Evolutionary conservation across 2,888 invertebrate genomes (phyloP), one percentile per base, ranked within the genome.

Genomic region (Leptura quadrifasciata): DNA sequence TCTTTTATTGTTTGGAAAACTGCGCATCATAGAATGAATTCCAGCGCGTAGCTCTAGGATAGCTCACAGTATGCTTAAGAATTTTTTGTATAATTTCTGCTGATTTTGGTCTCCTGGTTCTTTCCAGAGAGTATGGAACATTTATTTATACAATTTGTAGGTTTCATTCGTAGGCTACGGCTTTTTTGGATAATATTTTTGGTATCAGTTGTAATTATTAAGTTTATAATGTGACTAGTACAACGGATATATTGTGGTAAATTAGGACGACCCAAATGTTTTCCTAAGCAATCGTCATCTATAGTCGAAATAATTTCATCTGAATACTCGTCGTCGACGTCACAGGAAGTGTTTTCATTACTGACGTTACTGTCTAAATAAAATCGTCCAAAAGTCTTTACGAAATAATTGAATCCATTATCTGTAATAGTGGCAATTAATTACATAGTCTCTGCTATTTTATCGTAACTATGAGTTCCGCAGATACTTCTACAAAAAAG

Each of bases 161-260:
- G 57, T 57, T 57, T 57, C 10, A 1, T 57, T 57, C 20, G 17
- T 57, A 57, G 10, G 17, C 4, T 18, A 18, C 17, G 12, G 10
- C 20, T 57, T 20, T 57, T 57, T 17, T 57, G 1, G 57, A 57
- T 20, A 57, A 17, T 18, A 20, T 57, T 57, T n/a, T 58, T 58
- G 2, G 24, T 15, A 24, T 58, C 58, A 20, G 21, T 24, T 24
- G 24, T 21, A 58, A 24, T 10, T 21, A 58, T 58, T 58, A 58
- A 58, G n/a, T 58, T 21, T 58, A 58, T 15, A 58, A 24, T 58
- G 15, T 58, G 58, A 21, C 58, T 58, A 24, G 24, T 15, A 24
- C 58, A 58, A 10, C 58, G 9, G 15, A 21, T 3, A 24, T 58
- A 24, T 21, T 24, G 5, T 58, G 58, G 58, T 58, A 58, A 58